Base-by-base conservation (phyloP, 2,888 invertebrate species). In the Cheilosia vulpina region DNA sequence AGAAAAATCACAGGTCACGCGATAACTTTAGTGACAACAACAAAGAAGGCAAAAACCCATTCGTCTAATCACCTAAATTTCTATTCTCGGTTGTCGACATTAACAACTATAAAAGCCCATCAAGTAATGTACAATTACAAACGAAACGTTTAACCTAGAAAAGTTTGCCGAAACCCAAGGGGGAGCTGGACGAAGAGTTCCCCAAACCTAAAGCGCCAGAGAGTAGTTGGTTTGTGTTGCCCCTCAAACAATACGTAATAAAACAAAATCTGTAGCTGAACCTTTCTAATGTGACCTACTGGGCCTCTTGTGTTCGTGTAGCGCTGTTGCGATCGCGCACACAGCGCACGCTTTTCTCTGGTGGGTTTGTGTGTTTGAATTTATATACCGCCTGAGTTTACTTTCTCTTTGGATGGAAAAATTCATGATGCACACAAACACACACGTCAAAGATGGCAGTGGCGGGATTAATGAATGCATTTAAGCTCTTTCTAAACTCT, bases 201-300 rank as follows among this genome's bases (percentile, higher is more conserved):
- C 19, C 15, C 43, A n/a, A 43, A 41, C 27, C 60, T 45, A 11
- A 57, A 57, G 19, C 38, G 17, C 17, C 11, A 50, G 38, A 65
- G 15, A 21, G 34, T 21, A 13, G 2, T 27, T 41, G 7, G 0
- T 7, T 6, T 7, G 31, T 11, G 4, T 50, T 52, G 11, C 27
- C 15, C 13, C 21, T n/a, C 27, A 62, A 31, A 7, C 27, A 52
- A 66, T 53, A 66, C 27, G 66, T 55, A 66, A 66, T 66, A 43
- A 34, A 65, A 52, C 41, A 24, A 19, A 19, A n/a, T 17, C n/a
- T 27, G 17, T 45, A 45, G 31, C 24, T 75, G 65, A 27, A 75
- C 73, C 73, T 75, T 75, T 75, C 65, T 65, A 75, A 45, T 75
- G 57, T 75, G 75, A 75, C 75, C 75, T 66, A 75, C 57, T 75